Base-by-base conservation (phyloP, 2,797 vertebrate species). In the Borostomias antarcticus region DNA sequence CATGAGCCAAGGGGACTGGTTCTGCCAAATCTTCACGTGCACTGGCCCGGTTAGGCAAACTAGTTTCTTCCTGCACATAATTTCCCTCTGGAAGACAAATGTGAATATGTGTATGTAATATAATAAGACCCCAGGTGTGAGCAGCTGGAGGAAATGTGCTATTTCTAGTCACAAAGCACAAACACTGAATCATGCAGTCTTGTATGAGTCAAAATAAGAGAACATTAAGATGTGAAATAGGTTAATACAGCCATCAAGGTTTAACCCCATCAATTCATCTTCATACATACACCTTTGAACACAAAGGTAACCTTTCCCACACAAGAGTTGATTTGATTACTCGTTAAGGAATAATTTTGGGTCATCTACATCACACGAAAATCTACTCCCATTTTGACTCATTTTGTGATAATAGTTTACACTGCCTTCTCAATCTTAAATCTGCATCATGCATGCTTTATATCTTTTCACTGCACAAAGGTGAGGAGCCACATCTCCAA, bases 71-170 rank as follows among this genome's bases (percentile, higher is more conserved):
- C 86, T 91, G 90, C 84, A 90, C 75, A 91, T 93, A 90, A 91
- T 91, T 92, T 90, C 91, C 92, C 86, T 93, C 92, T 93, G 92
- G 83, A 93, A 93, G 89, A 93, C 89, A 93, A 93, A 93, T 86
- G 89, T 91, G 87, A 87, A 93, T 90, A 91, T 75, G 77, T 75
- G 77, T 86, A 85, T 91, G 85, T 90, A 85, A n/a, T n/a, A n/a
- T n/a, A n/a, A 89, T 84, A 81, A 80, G 78, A 80, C 81, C 78
- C 87, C 79, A 88, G 88, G 89, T 88, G 86, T 85, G 89, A 89
- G 77, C 90, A 92, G 83, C 91, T 91, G 89, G 90, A 92, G 89
- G 90, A 60, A 88, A 88, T 90, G 87, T 88, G 88, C 86, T 89
- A 84, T 88, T 83, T 76, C 83, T 84, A 87, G 86, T 77, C 64